phyloP scores from a whole-genome alignment of 1,140 invertebrate species.

The Anoplophora glabripennis region DNA sequence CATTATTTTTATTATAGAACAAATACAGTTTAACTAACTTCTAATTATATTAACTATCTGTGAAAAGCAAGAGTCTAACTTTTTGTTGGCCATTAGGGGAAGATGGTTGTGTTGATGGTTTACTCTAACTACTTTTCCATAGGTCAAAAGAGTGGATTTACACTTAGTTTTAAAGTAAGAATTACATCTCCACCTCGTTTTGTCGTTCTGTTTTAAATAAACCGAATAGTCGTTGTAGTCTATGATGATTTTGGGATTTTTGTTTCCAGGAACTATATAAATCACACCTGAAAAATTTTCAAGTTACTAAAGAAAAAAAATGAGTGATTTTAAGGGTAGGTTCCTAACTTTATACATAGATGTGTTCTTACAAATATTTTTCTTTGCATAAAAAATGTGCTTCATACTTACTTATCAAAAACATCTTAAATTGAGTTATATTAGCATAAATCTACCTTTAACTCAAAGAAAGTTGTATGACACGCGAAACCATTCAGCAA shows the following conservation, averaged over 20 bases:
- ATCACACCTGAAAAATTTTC: slow-evolving; percentile 29
- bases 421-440: too few species aligned
- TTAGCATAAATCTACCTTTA: too few species aligned
- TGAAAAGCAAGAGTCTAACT: not conserved
- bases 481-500: too few species aligned
- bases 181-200: slow-evolving; percentile 24
- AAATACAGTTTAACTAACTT: not conserved
- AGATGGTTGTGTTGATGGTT: slow-evolving; percentile 25
- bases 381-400: too few species aligned
- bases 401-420: too few species aligned
- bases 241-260: slow-evolving; percentile 32
- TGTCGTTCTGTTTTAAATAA: slow-evolving; percentile 22
- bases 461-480: too few species aligned
- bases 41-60: slow-evolving; percentile 15
- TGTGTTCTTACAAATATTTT: too few species aligned
- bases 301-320: not conserved
- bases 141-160: slow-evolving; percentile 20
- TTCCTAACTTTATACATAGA: too few species aligned
- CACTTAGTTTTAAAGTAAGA: slow-evolving; percentile 25
- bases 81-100: slow-evolving; percentile 8
- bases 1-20: too few species aligned
- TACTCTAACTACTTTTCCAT: slow-evolving; percentile 21
- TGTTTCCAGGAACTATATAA: slow-evolving; percentile 27
- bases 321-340: too few species aligned
- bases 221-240: slow-evolving; percentile 27